Conservation (phyloP, 2,113 vertebrate genomes). For the Dunckerocampus dactyliophorus region DNA sequence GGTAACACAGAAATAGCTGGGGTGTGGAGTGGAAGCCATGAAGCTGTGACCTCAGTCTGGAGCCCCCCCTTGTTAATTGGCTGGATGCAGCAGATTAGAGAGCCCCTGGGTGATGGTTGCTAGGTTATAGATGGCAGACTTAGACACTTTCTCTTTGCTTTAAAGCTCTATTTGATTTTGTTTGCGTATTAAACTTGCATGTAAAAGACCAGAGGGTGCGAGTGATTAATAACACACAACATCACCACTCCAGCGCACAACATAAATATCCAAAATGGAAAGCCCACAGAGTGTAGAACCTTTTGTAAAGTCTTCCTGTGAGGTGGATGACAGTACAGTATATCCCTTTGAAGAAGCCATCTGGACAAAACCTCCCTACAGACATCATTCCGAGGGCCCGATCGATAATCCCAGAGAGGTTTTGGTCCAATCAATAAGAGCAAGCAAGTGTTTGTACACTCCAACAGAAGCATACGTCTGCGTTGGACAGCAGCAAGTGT, state of each 20-base stretch:
- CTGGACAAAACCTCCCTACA: constrained; percentile 32
- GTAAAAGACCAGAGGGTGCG: background rate
- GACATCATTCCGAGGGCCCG: constrained; percentile 31
- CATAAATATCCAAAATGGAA: constrained; percentile 14
- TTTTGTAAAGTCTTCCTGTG: background rate
- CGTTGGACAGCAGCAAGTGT: constrained; percentile 30
- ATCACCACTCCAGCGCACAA: constrained; percentile 6
- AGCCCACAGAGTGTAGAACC: background rate
- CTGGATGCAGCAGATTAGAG: constrained; percentile 55
- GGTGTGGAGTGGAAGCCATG: constrained; percentile 35
- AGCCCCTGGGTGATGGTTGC: constrained; percentile 42
- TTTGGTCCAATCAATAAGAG: constrained; percentile 44
- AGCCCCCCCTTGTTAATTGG: constrained; percentile 48
- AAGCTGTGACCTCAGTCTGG: constrained; percentile 30
- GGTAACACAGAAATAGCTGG: constrained; percentile 22
- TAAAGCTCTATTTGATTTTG: constrained; percentile 33
- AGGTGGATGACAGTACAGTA: constrained; percentile 16
- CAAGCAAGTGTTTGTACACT: constrained; percentile 36
- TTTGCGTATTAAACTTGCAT: constrained; percentile 5
- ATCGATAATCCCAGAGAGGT: constrained; percentile 13
- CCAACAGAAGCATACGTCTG: constrained; percentile 43
- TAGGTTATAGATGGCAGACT: constrained; percentile 51
- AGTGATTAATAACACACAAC: background rate
- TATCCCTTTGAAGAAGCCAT: constrained; percentile 22
- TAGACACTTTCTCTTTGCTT: constrained; percentile 24